Evolutionary conservation across 2,888 invertebrate species (phyloP).

Genomic region (Epistrophe grossulariae): DNA sequence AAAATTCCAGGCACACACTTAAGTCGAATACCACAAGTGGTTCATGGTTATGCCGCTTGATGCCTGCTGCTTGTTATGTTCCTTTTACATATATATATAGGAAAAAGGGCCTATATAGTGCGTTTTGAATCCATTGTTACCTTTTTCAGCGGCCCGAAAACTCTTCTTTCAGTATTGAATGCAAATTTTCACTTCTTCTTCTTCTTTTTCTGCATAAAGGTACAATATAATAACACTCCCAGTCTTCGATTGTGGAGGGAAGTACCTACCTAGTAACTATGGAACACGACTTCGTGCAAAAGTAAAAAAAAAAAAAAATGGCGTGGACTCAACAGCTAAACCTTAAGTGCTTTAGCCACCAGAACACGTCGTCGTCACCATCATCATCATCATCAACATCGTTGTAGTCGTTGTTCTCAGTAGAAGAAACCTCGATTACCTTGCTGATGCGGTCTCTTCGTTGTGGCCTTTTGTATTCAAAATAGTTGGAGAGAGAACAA

Average conservation of each 20-base stretch:
- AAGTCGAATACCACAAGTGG: conserved; percentile 67
- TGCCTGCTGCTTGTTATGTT: conserved; percentile 49
- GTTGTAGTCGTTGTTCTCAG: conserved; percentile 18
- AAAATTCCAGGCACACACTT: conserved; percentile 70
- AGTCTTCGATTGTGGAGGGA: conserved; percentile 14
- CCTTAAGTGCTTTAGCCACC: conserved; percentile 66
- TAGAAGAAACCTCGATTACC: conserved; percentile 36
- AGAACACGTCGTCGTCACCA: conserved; percentile 62
- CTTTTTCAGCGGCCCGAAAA: conserved; percentile 62
- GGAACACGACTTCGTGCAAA: conserved; percentile 48
- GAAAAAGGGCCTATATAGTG: conserved; percentile 47
- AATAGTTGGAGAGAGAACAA: conserved; percentile 67
- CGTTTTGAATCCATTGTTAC: conserved; percentile 63
- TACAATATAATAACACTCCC: conserved; percentile 34
- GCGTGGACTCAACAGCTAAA: conserved; percentile 57
- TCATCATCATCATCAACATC: conserved; percentile 51
- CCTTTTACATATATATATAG: conserved; percentile 6
- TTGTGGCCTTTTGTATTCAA: conserved; percentile 71
- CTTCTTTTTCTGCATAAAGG: background rate
- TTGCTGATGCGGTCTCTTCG: conserved; percentile 39
- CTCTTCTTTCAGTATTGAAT: conserved; percentile 63
- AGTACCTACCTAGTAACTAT: conserved; percentile 8
- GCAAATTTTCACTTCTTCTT: conserved; percentile 66
- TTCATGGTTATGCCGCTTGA: conserved; percentile 40
- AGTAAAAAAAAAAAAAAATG: conserved; percentile 14